phyloP scores from a whole-genome alignment of 2,113 vertebrate species.

The Myiozetetes cayanensis region DNA sequence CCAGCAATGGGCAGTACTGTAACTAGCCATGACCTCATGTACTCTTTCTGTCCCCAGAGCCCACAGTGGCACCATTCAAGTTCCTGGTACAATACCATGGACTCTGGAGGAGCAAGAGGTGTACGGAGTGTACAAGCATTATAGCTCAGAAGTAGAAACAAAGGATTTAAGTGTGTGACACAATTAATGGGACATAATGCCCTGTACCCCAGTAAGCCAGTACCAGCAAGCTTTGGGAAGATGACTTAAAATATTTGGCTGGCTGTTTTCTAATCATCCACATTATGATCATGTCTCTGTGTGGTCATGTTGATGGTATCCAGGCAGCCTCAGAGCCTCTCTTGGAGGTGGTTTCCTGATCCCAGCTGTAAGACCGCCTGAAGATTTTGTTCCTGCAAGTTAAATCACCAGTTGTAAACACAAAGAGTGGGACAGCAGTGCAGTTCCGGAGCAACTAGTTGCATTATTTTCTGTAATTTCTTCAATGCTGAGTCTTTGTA shows the following conservation, averaged over 20 bases:
- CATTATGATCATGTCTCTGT: not conserved
- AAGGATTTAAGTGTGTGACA: not conserved
- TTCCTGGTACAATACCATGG: not conserved
- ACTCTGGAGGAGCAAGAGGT: not conserved
- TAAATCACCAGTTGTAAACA: not conserved
- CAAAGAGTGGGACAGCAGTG: not conserved
- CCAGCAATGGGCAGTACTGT: not conserved
- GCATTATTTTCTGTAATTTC: not conserved
- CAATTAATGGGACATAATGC: not conserved
- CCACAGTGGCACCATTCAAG: rapidly evolving
- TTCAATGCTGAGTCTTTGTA: not conserved
- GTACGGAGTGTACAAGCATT: rapidly evolving
- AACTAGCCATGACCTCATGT: not conserved
- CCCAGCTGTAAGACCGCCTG: not conserved
- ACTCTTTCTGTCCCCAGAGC: not conserved
- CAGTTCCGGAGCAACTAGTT: not conserved
- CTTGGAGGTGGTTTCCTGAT: not conserved
- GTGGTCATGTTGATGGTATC: not conserved
- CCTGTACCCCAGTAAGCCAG: not conserved
- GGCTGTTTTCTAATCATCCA: not conserved
- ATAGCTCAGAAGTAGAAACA: not conserved
- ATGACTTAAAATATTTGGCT: not conserved
- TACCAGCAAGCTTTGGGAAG: not conserved
- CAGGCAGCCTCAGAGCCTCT: not conserved
- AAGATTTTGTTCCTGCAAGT: not conserved